phyloP scores from a whole-genome alignment of 2,888 invertebrate genomes.

The Apodemia zela region DNA sequence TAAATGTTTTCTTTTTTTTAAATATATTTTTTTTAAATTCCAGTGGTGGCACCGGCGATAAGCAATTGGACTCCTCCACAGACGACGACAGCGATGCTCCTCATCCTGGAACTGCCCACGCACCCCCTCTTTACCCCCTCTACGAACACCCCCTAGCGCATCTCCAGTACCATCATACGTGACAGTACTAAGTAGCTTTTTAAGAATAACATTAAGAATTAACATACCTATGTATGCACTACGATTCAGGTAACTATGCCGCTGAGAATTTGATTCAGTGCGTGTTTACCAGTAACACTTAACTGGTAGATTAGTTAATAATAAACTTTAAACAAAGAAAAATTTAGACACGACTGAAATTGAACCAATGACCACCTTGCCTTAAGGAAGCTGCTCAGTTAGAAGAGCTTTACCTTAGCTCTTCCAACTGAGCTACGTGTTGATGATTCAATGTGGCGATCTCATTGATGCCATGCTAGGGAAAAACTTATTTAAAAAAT shows the following conservation, averaged over 20 bases:
- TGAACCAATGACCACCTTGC: no score
- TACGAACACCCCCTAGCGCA: constrained; percentile 70
- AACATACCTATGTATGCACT: not conserved
- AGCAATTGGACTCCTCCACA: constrained; percentile 68
- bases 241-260: not conserved
- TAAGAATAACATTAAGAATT: not conserved
- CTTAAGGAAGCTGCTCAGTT: no score
- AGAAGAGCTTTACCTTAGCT: no score
- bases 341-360: not conserved
- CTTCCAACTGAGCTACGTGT: no score
- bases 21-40: constrained; percentile 32
- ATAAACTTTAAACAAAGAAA: not conserved
- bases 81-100: constrained; percentile 70
- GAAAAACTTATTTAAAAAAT: no score
- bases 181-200: constrained; percentile 37
- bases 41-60: constrained; percentile 65
- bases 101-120: constrained; percentile 42
- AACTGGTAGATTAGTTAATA: not conserved
- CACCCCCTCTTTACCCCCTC: constrained; percentile 62
- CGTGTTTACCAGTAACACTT: no score
- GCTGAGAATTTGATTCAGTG: not conserved
- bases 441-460: no score
- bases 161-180: constrained; percentile 69
- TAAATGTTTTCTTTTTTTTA: not conserved
- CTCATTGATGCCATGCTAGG: no score